phyloP scores from a whole-genome alignment of 2,888 invertebrate species.

The Luffia ferchaultella region DNA sequence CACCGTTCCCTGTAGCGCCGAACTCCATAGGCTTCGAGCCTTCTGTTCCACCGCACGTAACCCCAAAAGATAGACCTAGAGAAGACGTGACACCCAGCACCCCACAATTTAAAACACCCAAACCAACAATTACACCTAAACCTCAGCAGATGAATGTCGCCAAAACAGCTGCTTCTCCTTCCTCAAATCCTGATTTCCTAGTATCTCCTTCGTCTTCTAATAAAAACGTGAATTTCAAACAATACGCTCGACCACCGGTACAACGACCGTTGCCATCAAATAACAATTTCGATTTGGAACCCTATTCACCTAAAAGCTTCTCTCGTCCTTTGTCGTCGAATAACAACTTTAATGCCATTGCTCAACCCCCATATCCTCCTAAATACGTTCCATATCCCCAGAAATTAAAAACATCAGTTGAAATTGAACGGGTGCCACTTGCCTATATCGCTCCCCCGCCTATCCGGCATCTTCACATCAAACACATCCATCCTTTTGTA shows the following conservation, averaged over 20 bases:
- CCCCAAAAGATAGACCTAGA: conserved; percentile 32
- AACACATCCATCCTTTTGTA: conserved; percentile 39
- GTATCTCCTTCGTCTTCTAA: conserved; percentile 13
- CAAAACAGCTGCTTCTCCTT: conserved; percentile 26
- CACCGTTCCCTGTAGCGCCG: conserved; percentile 49
- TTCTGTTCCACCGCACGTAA: conserved; percentile 26
- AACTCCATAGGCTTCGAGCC: conserved; percentile 42
- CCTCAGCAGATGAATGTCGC: conserved; percentile 28
- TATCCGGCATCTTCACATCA: conserved; percentile 10
- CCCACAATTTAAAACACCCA: conserved; percentile 22
- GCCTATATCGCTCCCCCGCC: conserved; percentile 52
- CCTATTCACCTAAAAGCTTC: not conserved
- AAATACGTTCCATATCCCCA: conserved; percentile 20
- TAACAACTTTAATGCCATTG: not conserved
- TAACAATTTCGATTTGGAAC: not conserved
- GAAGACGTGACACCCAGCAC: conserved; percentile 25
- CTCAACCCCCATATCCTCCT: not conserved
- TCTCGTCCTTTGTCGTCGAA: not conserved
- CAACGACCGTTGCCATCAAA: conserved; percentile 12
- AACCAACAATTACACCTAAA: conserved; percentile 14
- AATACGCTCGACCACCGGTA: not conserved
- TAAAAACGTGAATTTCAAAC: conserved; percentile 8
- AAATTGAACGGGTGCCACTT: conserved; percentile 47
- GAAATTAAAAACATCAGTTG: conserved; percentile 45
- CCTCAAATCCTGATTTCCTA: conserved; percentile 35